Evolutionary conservation across 2,888 invertebrate genomes (phyloP).

Genomic region (Lacanobia oleracea): DNA sequence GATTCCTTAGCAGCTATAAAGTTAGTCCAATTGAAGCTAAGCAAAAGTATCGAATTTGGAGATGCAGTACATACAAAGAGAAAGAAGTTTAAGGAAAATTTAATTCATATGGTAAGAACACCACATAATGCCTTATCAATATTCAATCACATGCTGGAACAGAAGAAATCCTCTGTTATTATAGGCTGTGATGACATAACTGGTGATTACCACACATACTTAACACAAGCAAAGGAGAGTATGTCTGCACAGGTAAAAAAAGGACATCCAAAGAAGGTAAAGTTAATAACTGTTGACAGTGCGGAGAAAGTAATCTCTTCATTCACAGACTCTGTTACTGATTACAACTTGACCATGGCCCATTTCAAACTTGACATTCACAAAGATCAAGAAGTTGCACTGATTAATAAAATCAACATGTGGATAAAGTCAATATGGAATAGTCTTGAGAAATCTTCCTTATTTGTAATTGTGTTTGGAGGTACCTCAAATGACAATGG

Average conservation of each 20-base stretch:
- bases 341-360: slow-evolving; percentile 91
- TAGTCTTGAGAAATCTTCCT: slow-evolving; percentile 89
- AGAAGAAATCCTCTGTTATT: slow-evolving; percentile 89
- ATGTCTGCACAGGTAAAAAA: slow-evolving; percentile 83
- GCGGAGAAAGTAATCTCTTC: slow-evolving; percentile 88
- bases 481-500: slow-evolving; percentile 90
- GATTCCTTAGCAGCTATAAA: slow-evolving; percentile 97
- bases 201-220: slow-evolving; percentile 91
- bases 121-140: slow-evolving; percentile 86
- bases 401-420: slow-evolving; percentile 90
- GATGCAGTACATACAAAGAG: slow-evolving; percentile 93
- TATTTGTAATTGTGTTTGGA: slow-evolving; percentile 93
- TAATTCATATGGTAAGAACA: slow-evolving; percentile 74
- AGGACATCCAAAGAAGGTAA: slow-evolving; percentile 87
- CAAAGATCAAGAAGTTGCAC: slow-evolving; percentile 84
- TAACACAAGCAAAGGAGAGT: slow-evolving; percentile 88
- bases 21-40: slow-evolving; percentile 96
- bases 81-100: slow-evolving; percentile 84
- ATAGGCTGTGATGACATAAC: slow-evolving; percentile 91
- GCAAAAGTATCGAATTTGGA: slow-evolving; percentile 94
- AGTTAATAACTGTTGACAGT: slow-evolving; percentile 87
- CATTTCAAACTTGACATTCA: slow-evolving; percentile 91
- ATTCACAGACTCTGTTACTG: slow-evolving; percentile 84
- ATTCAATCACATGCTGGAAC: slow-evolving; percentile 89
- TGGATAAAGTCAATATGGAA: slow-evolving; percentile 88